Evolutionary conservation across 2,797 vertebrate species (phyloP), one percentile per base, ranked within the genome.

Genomic region (Lithobates pipiens): DNA sequence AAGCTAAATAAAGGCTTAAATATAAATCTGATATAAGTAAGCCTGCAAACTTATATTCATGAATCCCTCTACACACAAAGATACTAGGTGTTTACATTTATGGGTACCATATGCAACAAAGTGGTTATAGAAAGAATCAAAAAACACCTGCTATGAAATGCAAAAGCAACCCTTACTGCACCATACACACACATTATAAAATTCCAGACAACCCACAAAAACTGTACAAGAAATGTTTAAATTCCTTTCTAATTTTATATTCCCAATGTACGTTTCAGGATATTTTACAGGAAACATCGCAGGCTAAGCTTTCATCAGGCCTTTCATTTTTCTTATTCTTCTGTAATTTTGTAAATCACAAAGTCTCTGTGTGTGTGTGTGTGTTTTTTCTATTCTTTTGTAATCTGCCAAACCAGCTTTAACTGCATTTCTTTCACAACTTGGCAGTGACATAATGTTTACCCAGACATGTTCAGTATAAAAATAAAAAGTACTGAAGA

Each of bases 241-340:
- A 50, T 50, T 50, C 15, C 46, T 50, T 50, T 50, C 46, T 50
- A 50, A 32, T 76, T 76, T 21, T 32, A 32, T 18, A 46, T 57
- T 32, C 2, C 8, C 63, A 34, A 6, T 32, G 3, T 57, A 76
- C 5, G 5, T 29, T 13, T n/a, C 5, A 3, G 15, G 44, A 32
- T 63, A 77, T 77, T 23, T 77, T 77, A 77, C 34, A 57, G 63
- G 63, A n/a, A 10, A 57, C 15, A 13, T 65, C 21, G 6, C 0
- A 77, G 23, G 54, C 32, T 65, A 57, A 36, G 63, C 57, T 63
- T 23, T 23, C 29, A 63, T 61, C 2, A 61, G 25, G 36, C 32
- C 76, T 77, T 39, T 77, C n/a, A 77, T 65, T 77, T 76, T 61
- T 57, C 15, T 23, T 44, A 6, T 36, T 77, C 76, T 77, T 77